A percentile compares a stretch with the other conserved stretches of the same genome.
These are phyloP conservation scores for Cardiocondyla obscurior DNA, from an alignment of 1,140 invertebrate genomes.

Conservation along the genomic window DNA sequence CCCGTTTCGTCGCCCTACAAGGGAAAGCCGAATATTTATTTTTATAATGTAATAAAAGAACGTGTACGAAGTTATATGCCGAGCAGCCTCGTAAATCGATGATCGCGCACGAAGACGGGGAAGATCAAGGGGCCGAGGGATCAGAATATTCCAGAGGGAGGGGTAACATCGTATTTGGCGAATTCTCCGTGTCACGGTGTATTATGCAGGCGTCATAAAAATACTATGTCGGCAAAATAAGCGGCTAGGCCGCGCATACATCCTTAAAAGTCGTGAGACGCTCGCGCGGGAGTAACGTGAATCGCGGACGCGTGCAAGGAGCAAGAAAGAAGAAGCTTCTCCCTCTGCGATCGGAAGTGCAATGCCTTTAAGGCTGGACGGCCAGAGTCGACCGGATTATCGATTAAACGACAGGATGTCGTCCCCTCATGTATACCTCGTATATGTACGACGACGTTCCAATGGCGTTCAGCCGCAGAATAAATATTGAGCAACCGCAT, in stretches of 20 bases:
- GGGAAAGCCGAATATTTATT: conserved; percentile 48
- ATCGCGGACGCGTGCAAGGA: background rate
- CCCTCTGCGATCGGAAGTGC: conserved; percentile 16
- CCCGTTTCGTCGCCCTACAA: background rate
- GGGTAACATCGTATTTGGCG: background rate
- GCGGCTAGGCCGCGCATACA: background rate
- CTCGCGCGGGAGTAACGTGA: background rate
- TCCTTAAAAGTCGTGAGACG: background rate
- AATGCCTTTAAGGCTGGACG: conserved; percentile 40
- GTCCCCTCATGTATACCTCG: conserved; percentile 40
- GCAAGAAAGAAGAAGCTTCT: background rate
- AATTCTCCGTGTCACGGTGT: background rate
- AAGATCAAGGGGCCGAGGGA: background rate
- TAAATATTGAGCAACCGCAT: conserved; percentile 47
- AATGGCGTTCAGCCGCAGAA: conserved; percentile 32
- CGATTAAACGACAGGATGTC: conserved; percentile 70
- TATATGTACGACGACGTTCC: conserved; percentile 28
- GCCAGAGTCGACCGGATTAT: conserved; percentile 49
- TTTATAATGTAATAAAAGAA: conserved; percentile 54
- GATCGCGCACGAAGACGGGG: background rate
- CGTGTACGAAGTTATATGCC: background rate
- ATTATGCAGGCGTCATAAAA: conserved; percentile 32
- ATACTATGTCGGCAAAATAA: conserved; percentile 1
- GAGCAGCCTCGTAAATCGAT: conserved; percentile 31
- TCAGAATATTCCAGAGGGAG: background rate